A percentile compares a stretch with the other conserved stretches of the same genome.
phyloP scores from a whole-genome alignment of 2,888 invertebrate genomes.

The Troides helena region DNA sequence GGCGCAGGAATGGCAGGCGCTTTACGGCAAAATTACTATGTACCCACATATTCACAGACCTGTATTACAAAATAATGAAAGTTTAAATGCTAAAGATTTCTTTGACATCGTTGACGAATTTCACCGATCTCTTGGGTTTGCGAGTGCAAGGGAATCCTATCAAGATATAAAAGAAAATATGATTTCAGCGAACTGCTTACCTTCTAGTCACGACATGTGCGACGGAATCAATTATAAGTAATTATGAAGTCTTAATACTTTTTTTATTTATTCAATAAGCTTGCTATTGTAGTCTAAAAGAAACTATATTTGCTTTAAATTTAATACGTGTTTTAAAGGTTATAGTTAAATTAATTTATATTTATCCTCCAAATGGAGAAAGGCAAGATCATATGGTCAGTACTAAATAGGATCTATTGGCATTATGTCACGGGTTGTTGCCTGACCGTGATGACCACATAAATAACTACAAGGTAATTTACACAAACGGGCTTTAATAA shows the following conservation, averaged over 20 bases:
- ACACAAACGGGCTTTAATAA: background rate
- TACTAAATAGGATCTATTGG: background rate
- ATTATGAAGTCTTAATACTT: constrained; percentile 30
- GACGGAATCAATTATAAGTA: constrained; percentile 84
- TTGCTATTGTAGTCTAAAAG: no score
- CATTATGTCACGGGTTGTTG: background rate
- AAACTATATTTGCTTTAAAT: no score
- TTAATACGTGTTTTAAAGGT: background rate
- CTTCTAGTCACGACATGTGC: constrained; percentile 86
- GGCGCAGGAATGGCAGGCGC: constrained; percentile 82
- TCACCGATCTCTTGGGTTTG: constrained; percentile 81
- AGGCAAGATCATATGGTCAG: background rate
- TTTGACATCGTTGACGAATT: constrained; percentile 82
- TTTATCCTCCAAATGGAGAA: constrained; percentile 6
- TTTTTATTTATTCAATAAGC: no score
- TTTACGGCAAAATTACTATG: constrained; percentile 71
- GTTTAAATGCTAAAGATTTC: constrained; percentile 66
- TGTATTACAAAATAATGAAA: constrained; percentile 62
- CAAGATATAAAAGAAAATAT: constrained; percentile 81
- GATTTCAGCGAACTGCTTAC: constrained; percentile 82
- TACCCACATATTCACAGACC: constrained; percentile 78
- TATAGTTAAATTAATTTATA: background rate
- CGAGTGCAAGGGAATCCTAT: constrained; percentile 81
- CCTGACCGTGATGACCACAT: constrained; percentile 6
- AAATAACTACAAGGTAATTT: background rate